phyloP scores from a whole-genome alignment of 2,113 vertebrate species.

The Columba janthina region DNA sequence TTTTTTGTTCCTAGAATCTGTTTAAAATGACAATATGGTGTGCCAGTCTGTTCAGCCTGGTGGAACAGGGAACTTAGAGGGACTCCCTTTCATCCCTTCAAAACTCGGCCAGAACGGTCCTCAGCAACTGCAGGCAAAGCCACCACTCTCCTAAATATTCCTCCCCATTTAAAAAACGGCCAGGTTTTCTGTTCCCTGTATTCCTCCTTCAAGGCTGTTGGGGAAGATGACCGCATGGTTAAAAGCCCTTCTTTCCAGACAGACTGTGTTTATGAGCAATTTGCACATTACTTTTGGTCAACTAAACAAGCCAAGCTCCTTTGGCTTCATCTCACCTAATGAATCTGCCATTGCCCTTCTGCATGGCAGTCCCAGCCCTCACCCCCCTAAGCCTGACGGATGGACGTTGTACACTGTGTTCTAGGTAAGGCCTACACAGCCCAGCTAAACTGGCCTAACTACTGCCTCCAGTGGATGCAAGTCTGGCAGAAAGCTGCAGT shows the following conservation, averaged over 20 bases:
- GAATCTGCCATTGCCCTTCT: background rate
- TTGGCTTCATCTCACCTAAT: background rate
- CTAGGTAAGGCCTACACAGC: background rate
- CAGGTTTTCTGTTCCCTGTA: background rate
- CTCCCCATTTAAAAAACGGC: background rate
- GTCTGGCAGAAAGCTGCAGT: fast-evolving
- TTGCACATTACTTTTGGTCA: background rate
- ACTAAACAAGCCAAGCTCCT: background rate
- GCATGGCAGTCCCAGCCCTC: background rate
- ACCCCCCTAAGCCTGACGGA: background rate
- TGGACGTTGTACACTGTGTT: background rate
- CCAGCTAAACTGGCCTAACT: background rate
- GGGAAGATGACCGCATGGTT: background rate
- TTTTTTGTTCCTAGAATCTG: conserved; percentile 26
- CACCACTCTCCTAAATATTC: background rate
- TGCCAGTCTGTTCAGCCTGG: conserved; percentile 39
- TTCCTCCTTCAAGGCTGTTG: background rate
- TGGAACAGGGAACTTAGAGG: background rate
- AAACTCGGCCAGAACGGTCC: background rate
- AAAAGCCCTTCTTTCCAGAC: background rate
- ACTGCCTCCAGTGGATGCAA: background rate
- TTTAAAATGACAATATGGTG: conserved; percentile 48
- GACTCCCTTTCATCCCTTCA: conserved; percentile 16
- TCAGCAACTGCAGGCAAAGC: background rate
- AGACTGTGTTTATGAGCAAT: background rate